Evolutionary conservation across 1,140 invertebrate genomes (phyloP).

Genomic region (Brachionus sp.): DNA sequence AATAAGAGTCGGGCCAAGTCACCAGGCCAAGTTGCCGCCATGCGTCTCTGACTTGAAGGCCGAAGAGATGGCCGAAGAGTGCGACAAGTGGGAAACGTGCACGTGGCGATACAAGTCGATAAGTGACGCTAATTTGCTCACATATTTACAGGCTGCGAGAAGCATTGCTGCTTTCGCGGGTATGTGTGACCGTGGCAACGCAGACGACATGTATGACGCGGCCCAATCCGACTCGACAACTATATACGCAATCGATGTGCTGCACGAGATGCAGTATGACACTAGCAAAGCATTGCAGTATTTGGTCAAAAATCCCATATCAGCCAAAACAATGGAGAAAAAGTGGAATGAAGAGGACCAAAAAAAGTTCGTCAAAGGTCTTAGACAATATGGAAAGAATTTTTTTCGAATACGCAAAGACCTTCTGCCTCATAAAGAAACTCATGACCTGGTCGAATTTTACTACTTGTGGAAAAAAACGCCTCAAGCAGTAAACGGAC

Average conservation of each 20-base stretch:
- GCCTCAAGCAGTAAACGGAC: slow-evolving; percentile 80
- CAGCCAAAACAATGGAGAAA: slow-evolving; percentile 87
- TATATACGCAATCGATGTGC: slow-evolving; percentile 89
- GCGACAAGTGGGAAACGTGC: slow-evolving; percentile 76
- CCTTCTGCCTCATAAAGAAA: slow-evolving; percentile 67
- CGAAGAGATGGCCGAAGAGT: slow-evolving; percentile 71
- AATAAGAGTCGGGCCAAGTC: slow-evolving; percentile 86
- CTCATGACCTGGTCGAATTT: slow-evolving; percentile 82
- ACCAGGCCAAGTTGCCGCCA: slow-evolving; percentile 80
- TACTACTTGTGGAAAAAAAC: slow-evolving; percentile 99
- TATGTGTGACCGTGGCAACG: slow-evolving; percentile 87
- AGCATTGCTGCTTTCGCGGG: slow-evolving; percentile 76
- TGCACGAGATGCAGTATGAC: slow-evolving; percentile 57
- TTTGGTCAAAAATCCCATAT: slow-evolving; percentile 71
- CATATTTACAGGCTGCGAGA: slow-evolving; percentile 90
- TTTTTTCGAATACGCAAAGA: slow-evolving; percentile 96
- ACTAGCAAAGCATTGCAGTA: slow-evolving; percentile 15
- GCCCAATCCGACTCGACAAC: slow-evolving; percentile 94
- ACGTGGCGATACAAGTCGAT: slow-evolving; percentile 81
- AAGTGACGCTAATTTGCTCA: slow-evolving; percentile 86
- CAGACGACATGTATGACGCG: slow-evolving; percentile 69
- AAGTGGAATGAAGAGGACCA: slow-evolving; percentile 94
- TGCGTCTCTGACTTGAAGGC: slow-evolving; percentile 67
- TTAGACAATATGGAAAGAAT: slow-evolving; percentile 96
- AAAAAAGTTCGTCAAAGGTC: slow-evolving; percentile 94